Percentiles rank a stretch among this genome's conserved stretches.
Evolutionary conservation across 1,140 invertebrate genomes (phyloP).

Genomic region (Apis cerana): DNA sequence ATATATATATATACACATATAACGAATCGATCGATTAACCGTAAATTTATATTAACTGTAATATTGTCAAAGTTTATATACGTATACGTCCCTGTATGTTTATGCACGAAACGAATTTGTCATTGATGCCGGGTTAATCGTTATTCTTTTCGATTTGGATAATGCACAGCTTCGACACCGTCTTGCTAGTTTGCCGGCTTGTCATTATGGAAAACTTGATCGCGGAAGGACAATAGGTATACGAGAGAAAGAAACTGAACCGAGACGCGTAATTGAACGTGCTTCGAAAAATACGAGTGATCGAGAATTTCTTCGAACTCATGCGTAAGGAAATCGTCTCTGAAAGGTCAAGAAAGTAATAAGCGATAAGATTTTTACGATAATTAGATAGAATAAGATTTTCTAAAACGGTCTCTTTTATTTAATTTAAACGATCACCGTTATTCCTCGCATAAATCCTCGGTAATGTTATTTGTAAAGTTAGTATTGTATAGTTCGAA

Average conservation of each 20-base stretch:
- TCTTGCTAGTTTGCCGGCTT: slow-evolving; percentile 47
- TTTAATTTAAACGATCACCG: neutral
- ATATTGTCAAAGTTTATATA: no score
- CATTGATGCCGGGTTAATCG: neutral
- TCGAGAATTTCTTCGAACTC: neutral
- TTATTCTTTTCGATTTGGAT: slow-evolving; percentile 44
- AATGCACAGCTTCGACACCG: slow-evolving; percentile 14
- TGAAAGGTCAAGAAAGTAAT: neutral
- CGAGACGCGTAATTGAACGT: slow-evolving; percentile 10
- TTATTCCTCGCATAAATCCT: neutral
- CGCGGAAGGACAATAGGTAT: slow-evolving; percentile 44
- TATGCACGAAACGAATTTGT: neutral
- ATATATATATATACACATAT: no score
- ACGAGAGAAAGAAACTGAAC: slow-evolving; percentile 36
- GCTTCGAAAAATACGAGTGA: slow-evolving; percentile 8
- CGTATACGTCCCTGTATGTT: no score
- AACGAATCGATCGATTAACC: neutral
- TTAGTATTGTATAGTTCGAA: neutral
- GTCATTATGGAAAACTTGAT: slow-evolving; percentile 63
- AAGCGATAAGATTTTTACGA: neutral
- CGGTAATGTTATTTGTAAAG: neutral
- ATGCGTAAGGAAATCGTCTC: neutral
- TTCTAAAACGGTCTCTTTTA: no score
- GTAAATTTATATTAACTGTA: no score
- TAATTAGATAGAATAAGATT: no score